Base-by-base conservation (phyloP, 2,888 invertebrate genomes). In the Hyposoter didymator region DNA sequence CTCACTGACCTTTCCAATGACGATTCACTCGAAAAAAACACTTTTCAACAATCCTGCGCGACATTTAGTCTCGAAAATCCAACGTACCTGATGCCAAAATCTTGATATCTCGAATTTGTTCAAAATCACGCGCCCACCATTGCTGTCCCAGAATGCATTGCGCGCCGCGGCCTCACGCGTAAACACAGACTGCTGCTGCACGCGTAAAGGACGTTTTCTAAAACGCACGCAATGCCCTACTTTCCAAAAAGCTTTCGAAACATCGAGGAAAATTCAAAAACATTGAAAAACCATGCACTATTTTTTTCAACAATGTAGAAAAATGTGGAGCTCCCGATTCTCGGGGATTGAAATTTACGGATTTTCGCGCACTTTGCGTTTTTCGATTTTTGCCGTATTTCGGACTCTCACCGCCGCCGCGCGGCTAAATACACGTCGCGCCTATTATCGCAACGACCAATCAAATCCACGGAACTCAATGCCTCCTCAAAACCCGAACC, bases 61-160 rank as follows among this genome's bases (percentile, higher is more conserved):
- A 4, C 10, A 66, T 19, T 49, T 28, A 72, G 70, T 80, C 17
- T 12, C 43, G 12, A 81, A 45, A 66, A 70, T 82, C 45, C 72
- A 83, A 86, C 88, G 55, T 85, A 88, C 88, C 87, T 87, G 81
- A 59, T 80, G 80, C 83, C 84, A 74, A 84, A 87, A 47, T 70
- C 86, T 88, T 88, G 89, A 90, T 90, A 91, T 89, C 90, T 90
- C 90, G 90, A 92, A 92, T 92, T 93, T 94, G 94, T 94, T 94
- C 94, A 94, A 94, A 94, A 94, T 94, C 94, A 94, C 94, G 94
- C 94, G 94, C 94, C 94, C 94, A 94, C 94, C 94, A 94, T 94
- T 94, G 91, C 92, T 91, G 90, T 91, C 92, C 93, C 94, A 93
- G 88, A 91, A 89, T 94, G 91, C 93, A 92, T 88, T 90, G 90